phyloP scores from a whole-genome alignment of 2,888 invertebrate species.

The Lymantria dispar region DNA sequence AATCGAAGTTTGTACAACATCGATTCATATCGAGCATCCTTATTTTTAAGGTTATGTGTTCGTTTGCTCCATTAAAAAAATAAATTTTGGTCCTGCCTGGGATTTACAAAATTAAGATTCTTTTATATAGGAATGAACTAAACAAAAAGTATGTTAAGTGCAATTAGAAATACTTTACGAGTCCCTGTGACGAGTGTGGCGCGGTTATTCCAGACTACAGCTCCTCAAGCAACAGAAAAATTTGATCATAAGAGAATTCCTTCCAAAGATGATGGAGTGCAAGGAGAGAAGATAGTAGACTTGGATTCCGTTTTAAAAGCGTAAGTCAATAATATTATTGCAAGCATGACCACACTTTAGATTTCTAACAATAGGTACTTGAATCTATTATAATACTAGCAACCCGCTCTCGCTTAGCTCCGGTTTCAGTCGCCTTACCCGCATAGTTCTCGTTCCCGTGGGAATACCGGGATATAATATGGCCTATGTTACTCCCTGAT shows the following conservation, averaged over 20 bases:
- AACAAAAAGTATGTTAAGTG: conserved; percentile 51
- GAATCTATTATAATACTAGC: no score
- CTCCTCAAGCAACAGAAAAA: conserved; percentile 52
- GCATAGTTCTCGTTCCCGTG: no score
- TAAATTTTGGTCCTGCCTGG: no score
- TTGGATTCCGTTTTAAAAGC: conserved; percentile 85
- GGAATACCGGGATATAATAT: no score
- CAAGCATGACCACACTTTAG: background rate
- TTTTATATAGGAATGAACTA: background rate
- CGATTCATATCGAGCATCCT: no score
- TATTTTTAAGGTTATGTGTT: no score
- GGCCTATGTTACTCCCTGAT: no score
- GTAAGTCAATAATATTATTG: conserved; percentile 60
- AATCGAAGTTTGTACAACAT: no score
- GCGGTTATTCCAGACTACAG: conserved; percentile 59
- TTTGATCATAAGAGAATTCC: conserved; percentile 74
- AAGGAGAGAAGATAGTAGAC: conserved; percentile 87
- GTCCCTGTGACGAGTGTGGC: conserved; percentile 41
- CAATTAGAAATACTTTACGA: conserved; percentile 50
- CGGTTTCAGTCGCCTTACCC: no score
- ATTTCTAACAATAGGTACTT: background rate
- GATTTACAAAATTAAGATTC: background rate
- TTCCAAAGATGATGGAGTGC: conserved; percentile 87
- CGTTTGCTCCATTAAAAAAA: no score
- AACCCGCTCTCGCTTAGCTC: no score